phyloP scores from a whole-genome alignment of 92 coral and sea anemone species.

The Micromussa lordhowensis region DNA sequence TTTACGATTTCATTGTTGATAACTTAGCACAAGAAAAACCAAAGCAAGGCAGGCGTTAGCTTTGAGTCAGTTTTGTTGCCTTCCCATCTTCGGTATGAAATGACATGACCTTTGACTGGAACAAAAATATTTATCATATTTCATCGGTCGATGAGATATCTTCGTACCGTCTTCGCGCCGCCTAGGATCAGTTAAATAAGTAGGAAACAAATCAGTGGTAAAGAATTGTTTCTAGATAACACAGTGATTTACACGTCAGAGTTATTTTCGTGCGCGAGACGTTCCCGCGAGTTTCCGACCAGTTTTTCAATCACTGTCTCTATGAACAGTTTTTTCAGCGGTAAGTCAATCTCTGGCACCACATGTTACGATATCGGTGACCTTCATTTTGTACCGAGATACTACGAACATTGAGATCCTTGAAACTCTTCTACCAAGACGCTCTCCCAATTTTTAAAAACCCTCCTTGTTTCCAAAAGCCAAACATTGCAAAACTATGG shows the following conservation, averaged over 20 bases:
- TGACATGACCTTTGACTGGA: constrained; percentile 16
- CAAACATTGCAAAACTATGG: no score
- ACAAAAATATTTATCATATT: constrained; percentile 18
- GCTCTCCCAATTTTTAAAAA: background rate
- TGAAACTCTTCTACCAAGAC: background rate
- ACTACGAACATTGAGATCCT: no score
- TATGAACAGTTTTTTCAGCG: background rate
- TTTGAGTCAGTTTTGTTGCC: background rate
- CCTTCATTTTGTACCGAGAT: background rate
- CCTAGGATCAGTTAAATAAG: background rate
- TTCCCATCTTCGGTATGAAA: constrained; percentile 7
- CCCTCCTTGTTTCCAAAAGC: no score
- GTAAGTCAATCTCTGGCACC: background rate
- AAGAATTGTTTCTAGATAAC: background rate
- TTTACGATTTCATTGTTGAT: background rate
- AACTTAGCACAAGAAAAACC: background rate
- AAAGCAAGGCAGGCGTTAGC: background rate
- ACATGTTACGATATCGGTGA: no score
- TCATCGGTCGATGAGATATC: background rate
- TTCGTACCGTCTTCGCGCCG: background rate
- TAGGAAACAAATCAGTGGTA: background rate
- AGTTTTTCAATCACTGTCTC: background rate
- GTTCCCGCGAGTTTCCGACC: background rate
- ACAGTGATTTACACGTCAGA: background rate
- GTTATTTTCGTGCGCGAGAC: background rate